These are phyloP conservation scores for Hyles lineata DNA, from an alignment of 2,888 invertebrate species.

Conservation along the genomic window DNA sequence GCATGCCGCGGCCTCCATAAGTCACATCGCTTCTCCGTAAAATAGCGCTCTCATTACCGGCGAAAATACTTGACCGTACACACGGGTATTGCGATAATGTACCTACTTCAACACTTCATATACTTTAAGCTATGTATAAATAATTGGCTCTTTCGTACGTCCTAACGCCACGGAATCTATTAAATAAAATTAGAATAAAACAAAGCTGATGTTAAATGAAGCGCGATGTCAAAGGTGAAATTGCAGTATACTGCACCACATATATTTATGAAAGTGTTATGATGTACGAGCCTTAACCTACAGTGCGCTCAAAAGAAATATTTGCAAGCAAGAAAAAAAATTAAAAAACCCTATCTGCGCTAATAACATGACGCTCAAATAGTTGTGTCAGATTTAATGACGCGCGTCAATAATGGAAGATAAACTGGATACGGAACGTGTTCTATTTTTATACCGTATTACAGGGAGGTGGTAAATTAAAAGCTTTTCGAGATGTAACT, in stretches of 20 bases:
- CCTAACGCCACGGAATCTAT: too few relatives aligned
- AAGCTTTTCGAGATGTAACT: slow-evolving; percentile 2
- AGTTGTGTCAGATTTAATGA: slow-evolving; percentile 28
- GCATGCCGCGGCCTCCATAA: slow-evolving; percentile 63
- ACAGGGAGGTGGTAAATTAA: slow-evolving; percentile 4
- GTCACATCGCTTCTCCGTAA: slow-evolving; percentile 60
- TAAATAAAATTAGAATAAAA: too few relatives aligned
- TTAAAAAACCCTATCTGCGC: slow-evolving; percentile 2
- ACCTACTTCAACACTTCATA: slow-evolving; percentile 4
- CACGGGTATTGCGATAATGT: slow-evolving; percentile 19
- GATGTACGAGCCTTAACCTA: neutral
- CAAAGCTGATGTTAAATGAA: too few relatives aligned
- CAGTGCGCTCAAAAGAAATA: neutral
- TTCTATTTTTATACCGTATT: slow-evolving; percentile 19
- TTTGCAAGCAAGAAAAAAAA: slow-evolving; percentile 10
- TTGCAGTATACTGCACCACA: neutral
- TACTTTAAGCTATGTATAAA: neutral
- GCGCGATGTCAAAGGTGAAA: too few relatives aligned
- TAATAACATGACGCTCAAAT: slow-evolving; percentile 12
- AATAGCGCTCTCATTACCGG: slow-evolving; percentile 29
- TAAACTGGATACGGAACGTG: slow-evolving; percentile 18
- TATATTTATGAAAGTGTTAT: neutral
- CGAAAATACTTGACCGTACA: slow-evolving; percentile 24
- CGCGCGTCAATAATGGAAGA: slow-evolving; percentile 23
- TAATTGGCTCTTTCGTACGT: too few relatives aligned